Conservation (phyloP, 2,113 vertebrate species). For the Emydura subglobosa region DNA sequence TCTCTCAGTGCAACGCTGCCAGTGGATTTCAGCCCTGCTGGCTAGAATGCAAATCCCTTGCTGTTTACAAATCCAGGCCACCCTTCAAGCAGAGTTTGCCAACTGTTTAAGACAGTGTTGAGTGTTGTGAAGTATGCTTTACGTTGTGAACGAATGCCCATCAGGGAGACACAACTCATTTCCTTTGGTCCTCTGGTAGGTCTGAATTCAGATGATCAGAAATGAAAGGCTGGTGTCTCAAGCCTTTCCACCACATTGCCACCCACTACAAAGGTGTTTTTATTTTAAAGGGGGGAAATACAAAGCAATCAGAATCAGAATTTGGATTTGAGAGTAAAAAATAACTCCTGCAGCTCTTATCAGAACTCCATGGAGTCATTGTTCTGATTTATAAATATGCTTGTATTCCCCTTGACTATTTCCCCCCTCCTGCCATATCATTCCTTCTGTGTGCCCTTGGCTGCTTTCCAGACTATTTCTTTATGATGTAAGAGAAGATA, state of each 20-base stretch:
- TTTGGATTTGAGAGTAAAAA: background rate
- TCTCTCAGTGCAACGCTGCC: slow-evolving; percentile 32
- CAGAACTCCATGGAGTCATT: slow-evolving; percentile 52
- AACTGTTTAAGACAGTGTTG: background rate
- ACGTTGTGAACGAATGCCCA: background rate
- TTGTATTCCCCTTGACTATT: slow-evolving; percentile 70
- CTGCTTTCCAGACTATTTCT: slow-evolving; percentile 49
- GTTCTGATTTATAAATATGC: slow-evolving; percentile 68
- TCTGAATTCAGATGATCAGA: background rate
- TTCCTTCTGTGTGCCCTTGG: slow-evolving; percentile 61
- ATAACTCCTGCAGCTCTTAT: slow-evolving; percentile 47
- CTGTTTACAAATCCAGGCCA: slow-evolving; percentile 65
- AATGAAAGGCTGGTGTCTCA: background rate
- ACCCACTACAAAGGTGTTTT: background rate
- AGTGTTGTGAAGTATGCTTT: background rate
- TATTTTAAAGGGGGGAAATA: background rate
- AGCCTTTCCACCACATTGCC: background rate
- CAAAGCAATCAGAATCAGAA: background rate
- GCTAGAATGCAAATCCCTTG: slow-evolving; percentile 56
- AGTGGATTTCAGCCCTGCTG: slow-evolving; percentile 42
- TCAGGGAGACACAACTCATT: background rate
- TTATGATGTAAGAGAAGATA: slow-evolving; percentile 48
- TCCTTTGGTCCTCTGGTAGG: background rate
- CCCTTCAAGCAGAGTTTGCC: slow-evolving; percentile 52
- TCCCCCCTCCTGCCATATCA: slow-evolving; percentile 54